Conservation (phyloP, 2,797 vertebrate species). For the Sebastiscus albofasciatus region DNA sequence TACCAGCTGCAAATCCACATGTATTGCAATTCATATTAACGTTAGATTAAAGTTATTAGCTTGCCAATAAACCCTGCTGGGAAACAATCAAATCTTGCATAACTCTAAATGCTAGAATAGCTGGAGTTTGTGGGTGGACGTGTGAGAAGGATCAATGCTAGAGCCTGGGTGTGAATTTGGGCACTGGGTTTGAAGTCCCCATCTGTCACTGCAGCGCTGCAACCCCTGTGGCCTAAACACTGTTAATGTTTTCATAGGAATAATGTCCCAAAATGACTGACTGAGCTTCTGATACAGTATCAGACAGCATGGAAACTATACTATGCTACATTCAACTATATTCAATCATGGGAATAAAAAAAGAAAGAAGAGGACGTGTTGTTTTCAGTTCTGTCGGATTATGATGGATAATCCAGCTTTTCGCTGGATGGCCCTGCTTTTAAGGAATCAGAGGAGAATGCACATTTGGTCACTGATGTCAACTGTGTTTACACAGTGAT, state of each 20-base stretch:
- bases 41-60: not conserved
- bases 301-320: not conserved
- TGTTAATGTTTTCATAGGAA: conserved; percentile 8
- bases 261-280: not conserved
- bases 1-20: not conserved
- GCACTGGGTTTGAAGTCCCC: conserved; percentile 8
- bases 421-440: conserved; percentile 16
- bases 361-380: not conserved
- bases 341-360: not conserved
- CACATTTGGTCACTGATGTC: not conserved
- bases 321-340: not conserved
- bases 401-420: conserved; percentile 38
- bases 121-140: not conserved
- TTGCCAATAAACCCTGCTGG: not conserved
- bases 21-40: not conserved
- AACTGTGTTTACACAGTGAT: not conserved
- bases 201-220: conserved; percentile 4
- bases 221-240: conserved; percentile 9
- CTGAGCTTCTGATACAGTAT: not conserved
- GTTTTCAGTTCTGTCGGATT: conserved; percentile 31
- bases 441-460: conserved; percentile 10
- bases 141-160: not conserved
- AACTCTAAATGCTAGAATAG: not conserved
- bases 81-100: conserved; percentile 15
- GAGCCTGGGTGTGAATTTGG: conserved; percentile 15